Base-by-base conservation (phyloP, 2,797 vertebrate species). In the Danio tinwini region DNA sequence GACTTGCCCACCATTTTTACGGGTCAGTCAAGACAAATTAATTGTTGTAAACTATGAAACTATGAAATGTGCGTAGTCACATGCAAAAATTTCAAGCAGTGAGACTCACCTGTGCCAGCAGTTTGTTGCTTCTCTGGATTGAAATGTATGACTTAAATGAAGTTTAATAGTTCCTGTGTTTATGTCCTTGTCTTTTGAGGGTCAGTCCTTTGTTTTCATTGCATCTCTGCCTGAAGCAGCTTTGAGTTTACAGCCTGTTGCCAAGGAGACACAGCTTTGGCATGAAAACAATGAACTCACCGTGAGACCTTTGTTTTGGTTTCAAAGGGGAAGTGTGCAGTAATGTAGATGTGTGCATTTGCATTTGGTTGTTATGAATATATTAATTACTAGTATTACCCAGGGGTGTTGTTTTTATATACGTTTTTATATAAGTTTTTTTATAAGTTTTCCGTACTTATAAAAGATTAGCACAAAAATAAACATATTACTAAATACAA, bases 191-290 rank as follows among this genome's bases (percentile, higher is more conserved):
- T 82, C 59, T 85, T 85, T 50, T 37, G 76, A 62, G 42, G 50
- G 49, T 85, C 61, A 74, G 39, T 29, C 17, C 56, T 80, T 68
- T 65, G 68, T 85, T 69, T 87, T 72, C 80, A 81, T 77, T 84
- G 76, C 74, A 81, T 45, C 16, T 52, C 29, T 75, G 81, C 84
- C 78, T 76, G 21, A 52, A 74, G 67, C 64, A 62, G 77, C 52
- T 76, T 64, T 91, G 87, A 63, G 92, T 93, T 93, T 93, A 93
- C 91, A 87, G 84, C 90, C 69, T 88, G 92, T 93, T 89, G 64
- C 90, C 86, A 70, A 85, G 92, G 92, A 84, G 88, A 92, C 70
- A 80, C 37, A 67, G 61, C 81, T 80, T 80, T 77, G 87, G 75
- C 84, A 68, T 81, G 84, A 73, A 77, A 63, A 80, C 82, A 72